A percentile compares a stretch with the other conserved stretches of the same genome.
Evolutionary conservation across 2,888 invertebrate species (phyloP).

Genomic region (Abrostola tripartita): DNA sequence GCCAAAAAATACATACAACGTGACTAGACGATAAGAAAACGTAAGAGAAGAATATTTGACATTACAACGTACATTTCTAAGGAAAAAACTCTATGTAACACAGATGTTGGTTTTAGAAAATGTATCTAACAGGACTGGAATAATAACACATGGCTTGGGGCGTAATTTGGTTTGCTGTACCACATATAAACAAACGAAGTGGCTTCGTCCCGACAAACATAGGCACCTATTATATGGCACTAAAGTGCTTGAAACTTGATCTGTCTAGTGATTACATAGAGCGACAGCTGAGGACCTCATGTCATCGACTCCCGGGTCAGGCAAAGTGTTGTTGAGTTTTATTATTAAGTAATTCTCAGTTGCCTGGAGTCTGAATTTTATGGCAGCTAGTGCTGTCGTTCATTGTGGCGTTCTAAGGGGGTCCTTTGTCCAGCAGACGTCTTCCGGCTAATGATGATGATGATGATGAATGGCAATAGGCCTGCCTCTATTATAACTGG

Average conservation of each 20-base stretch:
- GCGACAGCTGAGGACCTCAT: too few relatives aligned
- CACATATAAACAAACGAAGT: background rate
- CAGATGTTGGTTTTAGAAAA: constrained; percentile 5
- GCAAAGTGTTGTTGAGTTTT: too few relatives aligned
- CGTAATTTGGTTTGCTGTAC: background rate
- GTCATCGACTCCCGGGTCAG: too few relatives aligned
- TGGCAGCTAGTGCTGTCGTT: too few relatives aligned
- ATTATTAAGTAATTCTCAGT: too few relatives aligned
- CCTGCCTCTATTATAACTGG: too few relatives aligned
- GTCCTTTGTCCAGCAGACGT: too few relatives aligned
- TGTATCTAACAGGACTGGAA: constrained; percentile 1
- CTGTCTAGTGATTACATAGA: too few relatives aligned
- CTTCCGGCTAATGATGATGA: too few relatives aligned
- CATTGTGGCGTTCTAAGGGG: too few relatives aligned
- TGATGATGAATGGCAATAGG: too few relatives aligned
- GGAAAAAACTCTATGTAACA: background rate
- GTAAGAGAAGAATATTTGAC: background rate
- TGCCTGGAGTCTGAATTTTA: too few relatives aligned
- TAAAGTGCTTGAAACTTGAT: background rate
- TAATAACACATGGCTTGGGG: constrained; percentile 1
- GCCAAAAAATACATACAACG: background rate
- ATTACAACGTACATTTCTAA: background rate
- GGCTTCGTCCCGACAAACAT: background rate
- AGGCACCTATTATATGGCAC: background rate
- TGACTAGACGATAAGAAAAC: background rate